Conservation (phyloP, 2,888 invertebrate species). For the Ennomos quercinarius region DNA sequence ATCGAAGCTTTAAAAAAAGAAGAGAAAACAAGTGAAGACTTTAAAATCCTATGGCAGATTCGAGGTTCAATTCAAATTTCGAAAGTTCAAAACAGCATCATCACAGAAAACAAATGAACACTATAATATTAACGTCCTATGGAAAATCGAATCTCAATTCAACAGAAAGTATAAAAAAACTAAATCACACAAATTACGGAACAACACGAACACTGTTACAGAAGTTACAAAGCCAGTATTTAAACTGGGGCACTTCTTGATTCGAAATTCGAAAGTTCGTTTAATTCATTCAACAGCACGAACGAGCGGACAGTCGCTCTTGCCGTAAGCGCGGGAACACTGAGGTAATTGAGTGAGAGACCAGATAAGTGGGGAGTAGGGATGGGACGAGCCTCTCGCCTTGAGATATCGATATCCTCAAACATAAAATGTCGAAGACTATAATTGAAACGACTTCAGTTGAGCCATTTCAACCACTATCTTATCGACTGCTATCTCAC, state of each 20-base stretch:
- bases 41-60: too few species aligned
- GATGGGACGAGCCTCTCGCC: slow-evolving; percentile 6
- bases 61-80: too few species aligned
- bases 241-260: slow-evolving; percentile 7
- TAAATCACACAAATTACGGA: background rate
- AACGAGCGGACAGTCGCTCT: background rate
- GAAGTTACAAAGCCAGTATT: background rate
- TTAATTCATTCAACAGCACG: slow-evolving; percentile 13
- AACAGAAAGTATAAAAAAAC: too few species aligned
- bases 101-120: too few species aligned
- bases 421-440: background rate
- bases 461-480: too few species aligned
- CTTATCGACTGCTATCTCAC: too few species aligned
- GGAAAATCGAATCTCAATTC: too few species aligned
- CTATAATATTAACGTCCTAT: too few species aligned
- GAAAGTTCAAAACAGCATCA: too few species aligned
- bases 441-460: too few species aligned
- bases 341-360: slow-evolving; percentile 1
- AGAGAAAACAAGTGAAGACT: too few species aligned
- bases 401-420: slow-evolving; percentile 15
- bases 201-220: slow-evolving; percentile 10
- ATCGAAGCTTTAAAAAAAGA: too few species aligned
- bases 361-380: slow-evolving; percentile 19
- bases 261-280: slow-evolving; percentile 25
- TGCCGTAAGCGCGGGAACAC: slow-evolving; percentile 18